Evolutionary conservation across 2,797 vertebrate species (phyloP).

Genomic region (Mormyrus proboscirostris): DNA sequence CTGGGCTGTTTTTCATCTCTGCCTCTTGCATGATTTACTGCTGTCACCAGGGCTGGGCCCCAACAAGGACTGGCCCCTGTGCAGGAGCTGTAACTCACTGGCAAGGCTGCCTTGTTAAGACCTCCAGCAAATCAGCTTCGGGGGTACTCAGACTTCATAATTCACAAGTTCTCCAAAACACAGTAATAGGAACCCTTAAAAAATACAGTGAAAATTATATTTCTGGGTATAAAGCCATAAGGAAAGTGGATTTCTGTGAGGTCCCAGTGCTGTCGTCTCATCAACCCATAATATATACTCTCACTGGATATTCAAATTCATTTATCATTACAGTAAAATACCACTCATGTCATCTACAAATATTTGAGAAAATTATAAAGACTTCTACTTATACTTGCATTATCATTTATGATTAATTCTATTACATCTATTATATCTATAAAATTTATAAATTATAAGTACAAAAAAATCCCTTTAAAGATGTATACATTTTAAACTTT

Average conservation of each 20-base stretch:
- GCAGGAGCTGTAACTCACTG: conserved; percentile 34
- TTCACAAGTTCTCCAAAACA: not conserved
- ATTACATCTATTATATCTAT: not conserved
- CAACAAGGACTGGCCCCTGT: conserved; percentile 34
- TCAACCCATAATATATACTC: not conserved
- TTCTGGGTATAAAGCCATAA: not conserved
- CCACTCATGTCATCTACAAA: not conserved
- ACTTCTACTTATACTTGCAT: not conserved
- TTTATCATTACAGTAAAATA: not conserved
- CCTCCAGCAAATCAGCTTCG: conserved; percentile 47
- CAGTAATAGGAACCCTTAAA: not conserved
- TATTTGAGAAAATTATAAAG: not conserved
- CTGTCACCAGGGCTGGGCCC: conserved; percentile 32
- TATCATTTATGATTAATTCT: not conserved
- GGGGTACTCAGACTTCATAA: conserved; percentile 44
- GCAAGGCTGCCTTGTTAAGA: conserved; percentile 54
- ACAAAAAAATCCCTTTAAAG: not conserved
- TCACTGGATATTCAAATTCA: not conserved
- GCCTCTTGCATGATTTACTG: conserved; percentile 64
- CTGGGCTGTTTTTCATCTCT: conserved; percentile 64
- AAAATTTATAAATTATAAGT: not conserved
- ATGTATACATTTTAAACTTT: not conserved
- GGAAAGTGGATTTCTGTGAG: not conserved
- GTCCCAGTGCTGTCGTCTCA: not conserved
- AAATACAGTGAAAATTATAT: not conserved